A percentile compares a stretch with the other conserved stretches of the same genome.
These are phyloP conservation scores for Cerceris ruficornis DNA, from an alignment of 2,888 invertebrate species.

Conservation along the genomic window DNA sequence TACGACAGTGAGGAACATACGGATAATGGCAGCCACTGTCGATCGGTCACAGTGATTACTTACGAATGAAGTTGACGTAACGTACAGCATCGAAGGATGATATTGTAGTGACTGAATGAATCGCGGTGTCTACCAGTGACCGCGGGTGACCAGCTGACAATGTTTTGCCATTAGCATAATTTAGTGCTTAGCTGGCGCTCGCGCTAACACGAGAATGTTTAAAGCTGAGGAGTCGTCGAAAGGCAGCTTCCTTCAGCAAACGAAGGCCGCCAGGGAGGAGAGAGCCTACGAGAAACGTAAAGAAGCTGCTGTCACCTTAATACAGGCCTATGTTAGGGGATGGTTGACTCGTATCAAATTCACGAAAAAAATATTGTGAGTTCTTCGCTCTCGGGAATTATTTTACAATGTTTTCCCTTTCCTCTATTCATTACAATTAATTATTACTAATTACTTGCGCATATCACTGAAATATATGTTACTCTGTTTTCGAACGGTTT, in stretches of 20 bases:
- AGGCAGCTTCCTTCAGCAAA: constrained; percentile 92
- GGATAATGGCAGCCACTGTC: constrained; percentile 49
- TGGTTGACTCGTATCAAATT: constrained; percentile 88
- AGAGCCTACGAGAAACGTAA: constrained; percentile 92
- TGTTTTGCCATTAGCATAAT: constrained; percentile 68
- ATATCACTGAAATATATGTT: too few species aligned
- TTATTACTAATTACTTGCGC: too few species aligned
- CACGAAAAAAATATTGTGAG: constrained; percentile 87
- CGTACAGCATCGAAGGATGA: constrained; percentile 40
- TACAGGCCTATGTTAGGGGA: constrained; percentile 90
- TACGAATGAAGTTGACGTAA: constrained; percentile 33
- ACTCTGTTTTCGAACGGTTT: too few species aligned
- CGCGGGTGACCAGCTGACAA: constrained; percentile 70
- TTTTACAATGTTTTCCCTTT: neutral
- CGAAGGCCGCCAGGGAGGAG: constrained; percentile 95
- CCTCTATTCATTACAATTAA: neutral
- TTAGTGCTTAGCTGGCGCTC: constrained; percentile 54
- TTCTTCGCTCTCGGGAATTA: constrained; percentile 11
- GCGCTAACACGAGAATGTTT: constrained; percentile 83
- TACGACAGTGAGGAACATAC: constrained; percentile 62
- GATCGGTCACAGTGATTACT: constrained; percentile 40
- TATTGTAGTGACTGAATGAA: constrained; percentile 49
- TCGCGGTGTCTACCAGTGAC: constrained; percentile 51
- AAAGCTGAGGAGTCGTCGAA: constrained; percentile 86
- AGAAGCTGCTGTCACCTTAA: constrained; percentile 88